A percentile compares a stretch with the other conserved stretches of the same genome.
Conservation (phyloP, 1,140 invertebrate species). For the Diachasmimorpha longicaudata region DNA sequence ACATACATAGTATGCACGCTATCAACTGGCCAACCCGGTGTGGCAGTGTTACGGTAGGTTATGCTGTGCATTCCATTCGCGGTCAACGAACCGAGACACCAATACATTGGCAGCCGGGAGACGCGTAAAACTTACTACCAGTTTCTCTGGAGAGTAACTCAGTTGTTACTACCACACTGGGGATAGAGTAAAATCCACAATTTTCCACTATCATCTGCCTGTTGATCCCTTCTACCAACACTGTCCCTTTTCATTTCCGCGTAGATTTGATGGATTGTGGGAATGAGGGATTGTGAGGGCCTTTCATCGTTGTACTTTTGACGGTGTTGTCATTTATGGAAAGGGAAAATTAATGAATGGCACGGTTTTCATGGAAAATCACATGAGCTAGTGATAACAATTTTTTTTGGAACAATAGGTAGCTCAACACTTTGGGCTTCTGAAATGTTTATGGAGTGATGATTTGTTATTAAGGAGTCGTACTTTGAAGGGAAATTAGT, state of each 20-base stretch:
- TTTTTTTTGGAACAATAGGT: too few species aligned
- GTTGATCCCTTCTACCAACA: slow-evolving; percentile 9
- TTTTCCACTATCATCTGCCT: slow-evolving; percentile 22
- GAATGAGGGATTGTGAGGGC: background rate
- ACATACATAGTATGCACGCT: background rate
- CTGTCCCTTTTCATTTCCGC: slow-evolving; percentile 12
- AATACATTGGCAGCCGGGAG: slow-evolving; percentile 24
- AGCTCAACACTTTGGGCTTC: too few species aligned
- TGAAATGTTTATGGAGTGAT: too few species aligned
- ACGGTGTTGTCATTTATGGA: too few species aligned
- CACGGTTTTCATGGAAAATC: too few species aligned
- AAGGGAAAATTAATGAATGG: too few species aligned
- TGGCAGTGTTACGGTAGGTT: slow-evolving; percentile 60
- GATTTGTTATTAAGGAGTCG: too few species aligned
- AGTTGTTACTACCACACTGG: slow-evolving; percentile 38
- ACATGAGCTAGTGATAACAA: too few species aligned
- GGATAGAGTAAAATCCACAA: slow-evolving; percentile 23
- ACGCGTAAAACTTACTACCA: background rate
- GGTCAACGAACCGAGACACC: slow-evolving; percentile 58
- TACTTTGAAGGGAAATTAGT: too few species aligned
- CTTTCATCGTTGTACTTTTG: background rate
- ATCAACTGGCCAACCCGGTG: slow-evolving; percentile 36
- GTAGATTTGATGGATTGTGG: background rate
- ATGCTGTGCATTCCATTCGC: slow-evolving; percentile 57
- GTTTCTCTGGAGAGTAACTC: slow-evolving; percentile 25